These are phyloP conservation scores for Semotilus atromaculatus DNA, from an alignment of 2,797 vertebrate species.

Conservation along the genomic window DNA sequence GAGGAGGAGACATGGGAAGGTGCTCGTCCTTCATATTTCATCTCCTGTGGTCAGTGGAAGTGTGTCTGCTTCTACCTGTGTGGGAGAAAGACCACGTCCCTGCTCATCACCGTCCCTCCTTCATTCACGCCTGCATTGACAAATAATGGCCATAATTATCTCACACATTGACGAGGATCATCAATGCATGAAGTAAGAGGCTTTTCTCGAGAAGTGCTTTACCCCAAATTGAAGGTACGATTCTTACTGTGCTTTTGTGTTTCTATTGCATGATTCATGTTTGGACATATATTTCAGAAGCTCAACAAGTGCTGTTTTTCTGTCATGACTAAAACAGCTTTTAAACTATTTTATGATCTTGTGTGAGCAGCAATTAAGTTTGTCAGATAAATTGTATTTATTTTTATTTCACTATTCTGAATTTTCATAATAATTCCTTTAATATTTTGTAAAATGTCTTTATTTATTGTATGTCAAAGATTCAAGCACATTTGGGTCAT, in stretches of 20 bases:
- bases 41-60: conserved; percentile 63
- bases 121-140: background rate
- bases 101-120: background rate
- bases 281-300: background rate
- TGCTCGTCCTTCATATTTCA: conserved; percentile 77
- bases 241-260: background rate
- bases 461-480: background rate
- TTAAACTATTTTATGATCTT: background rate
- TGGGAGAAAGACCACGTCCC: conserved; percentile 42
- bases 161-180: conserved; percentile 53
- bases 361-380: background rate
- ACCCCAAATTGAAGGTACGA: conserved; percentile 44
- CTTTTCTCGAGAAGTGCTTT: conserved; percentile 10
- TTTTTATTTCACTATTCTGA: background rate
- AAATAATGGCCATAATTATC: conserved; percentile 66
- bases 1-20: conserved; percentile 56
- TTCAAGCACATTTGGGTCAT: background rate
- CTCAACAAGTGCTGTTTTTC: conserved; percentile 31
- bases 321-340: background rate
- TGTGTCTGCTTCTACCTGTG: conserved; percentile 55
- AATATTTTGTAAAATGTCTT: background rate
- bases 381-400: background rate
- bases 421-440: background rate
- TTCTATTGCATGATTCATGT: background rate
- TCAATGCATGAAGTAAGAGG: conserved; percentile 51